Percentiles rank a stretch among this genome's conserved stretches.
phyloP scores from a whole-genome alignment of 2,113 vertebrate species.

The Rutilus rutilus region DNA sequence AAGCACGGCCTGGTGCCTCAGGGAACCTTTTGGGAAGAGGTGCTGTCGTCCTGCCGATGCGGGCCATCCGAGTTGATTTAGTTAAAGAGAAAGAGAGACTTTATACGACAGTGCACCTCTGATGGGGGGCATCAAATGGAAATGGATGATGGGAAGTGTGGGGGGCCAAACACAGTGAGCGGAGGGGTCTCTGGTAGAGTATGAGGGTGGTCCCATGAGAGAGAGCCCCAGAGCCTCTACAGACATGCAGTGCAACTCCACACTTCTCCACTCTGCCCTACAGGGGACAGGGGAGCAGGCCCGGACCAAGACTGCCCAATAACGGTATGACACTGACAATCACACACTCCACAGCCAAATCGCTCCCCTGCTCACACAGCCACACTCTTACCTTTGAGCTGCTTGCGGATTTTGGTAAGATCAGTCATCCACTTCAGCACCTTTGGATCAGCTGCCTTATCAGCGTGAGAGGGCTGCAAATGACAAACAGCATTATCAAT shows the following conservation, averaged over 20 bases:
- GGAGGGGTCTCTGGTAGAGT: slow-evolving; percentile 43
- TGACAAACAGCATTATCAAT: background rate
- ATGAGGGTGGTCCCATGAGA: slow-evolving; percentile 52
- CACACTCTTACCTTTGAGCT: slow-evolving; percentile 90
- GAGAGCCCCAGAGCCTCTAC: slow-evolving; percentile 53
- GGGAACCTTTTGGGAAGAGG: slow-evolving; percentile 79
- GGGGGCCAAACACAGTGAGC: slow-evolving; percentile 67
- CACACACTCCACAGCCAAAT: slow-evolving; percentile 43
- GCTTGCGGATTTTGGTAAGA: slow-evolving; percentile 92
- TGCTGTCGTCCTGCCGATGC: slow-evolving; percentile 66
- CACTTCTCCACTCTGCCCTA: slow-evolving; percentile 33
- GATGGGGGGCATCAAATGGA: slow-evolving; percentile 55
- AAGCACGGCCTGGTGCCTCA: slow-evolving; percentile 82
- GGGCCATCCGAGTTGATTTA: slow-evolving; percentile 76
- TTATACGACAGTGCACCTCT: slow-evolving; percentile 59
- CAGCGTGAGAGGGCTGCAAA: slow-evolving; percentile 90
- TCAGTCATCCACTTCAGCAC: slow-evolving; percentile 99
- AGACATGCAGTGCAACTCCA: slow-evolving; percentile 60
- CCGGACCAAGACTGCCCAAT: slow-evolving; percentile 59
- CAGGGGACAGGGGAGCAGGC: slow-evolving; percentile 42
- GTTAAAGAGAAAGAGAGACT: slow-evolving; percentile 67
- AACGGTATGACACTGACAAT: slow-evolving; percentile 55
- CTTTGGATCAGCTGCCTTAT: slow-evolving; percentile 96
- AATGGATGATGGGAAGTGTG: slow-evolving; percentile 61
- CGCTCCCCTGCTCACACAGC: slow-evolving; percentile 31